phyloP scores from a whole-genome alignment of 2,113 vertebrate species.

The Pachypanchax playfairii region DNA sequence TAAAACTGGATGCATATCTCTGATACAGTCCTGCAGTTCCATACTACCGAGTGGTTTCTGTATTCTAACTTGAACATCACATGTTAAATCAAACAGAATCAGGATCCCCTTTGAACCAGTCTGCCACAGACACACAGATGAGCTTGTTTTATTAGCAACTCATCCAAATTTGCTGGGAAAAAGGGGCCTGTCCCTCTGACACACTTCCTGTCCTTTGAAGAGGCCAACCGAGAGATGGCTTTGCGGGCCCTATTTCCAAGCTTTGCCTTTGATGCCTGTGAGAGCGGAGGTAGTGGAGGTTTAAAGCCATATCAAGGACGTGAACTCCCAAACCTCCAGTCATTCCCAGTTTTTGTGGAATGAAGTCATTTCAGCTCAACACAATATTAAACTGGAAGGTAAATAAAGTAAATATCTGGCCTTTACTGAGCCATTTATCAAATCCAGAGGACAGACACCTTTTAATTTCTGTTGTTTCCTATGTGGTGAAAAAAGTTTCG shows the following conservation, averaged over 20 bases:
- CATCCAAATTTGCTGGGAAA: constrained; percentile 73
- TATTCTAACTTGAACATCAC: constrained; percentile 74
- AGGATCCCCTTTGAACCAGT: constrained; percentile 76
- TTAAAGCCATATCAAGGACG: constrained; percentile 60
- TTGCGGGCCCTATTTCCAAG: constrained; percentile 72
- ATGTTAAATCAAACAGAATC: constrained; percentile 71
- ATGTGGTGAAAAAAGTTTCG: constrained; percentile 11
- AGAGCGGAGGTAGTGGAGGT: constrained; percentile 62
- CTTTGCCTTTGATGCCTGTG: constrained; percentile 74
- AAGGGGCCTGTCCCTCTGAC: constrained; percentile 79
- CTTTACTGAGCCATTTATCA: constrained; percentile 49
- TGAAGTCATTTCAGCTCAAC: constrained; percentile 29
- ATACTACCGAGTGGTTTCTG: constrained; percentile 68
- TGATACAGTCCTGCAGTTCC: constrained; percentile 31
- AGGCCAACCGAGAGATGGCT: constrained; percentile 79
- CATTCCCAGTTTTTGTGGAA: constrained; percentile 43
- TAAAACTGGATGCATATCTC: constrained; percentile 33
- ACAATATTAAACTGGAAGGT: constrained; percentile 32
- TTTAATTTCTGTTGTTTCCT: constrained; percentile 11
- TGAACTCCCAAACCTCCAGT: constrained; percentile 52
- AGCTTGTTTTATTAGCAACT: constrained; percentile 80
- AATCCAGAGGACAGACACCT: not conserved
- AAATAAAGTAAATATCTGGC: constrained; percentile 23
- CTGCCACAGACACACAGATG: constrained; percentile 77
- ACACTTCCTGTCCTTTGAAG: constrained; percentile 86